Percentiles rank a stretch among this genome's conserved stretches.
These are phyloP conservation scores for Apis laboriosa DNA, from an alignment of 1,140 invertebrate genomes.

Conservation along the genomic window DNA sequence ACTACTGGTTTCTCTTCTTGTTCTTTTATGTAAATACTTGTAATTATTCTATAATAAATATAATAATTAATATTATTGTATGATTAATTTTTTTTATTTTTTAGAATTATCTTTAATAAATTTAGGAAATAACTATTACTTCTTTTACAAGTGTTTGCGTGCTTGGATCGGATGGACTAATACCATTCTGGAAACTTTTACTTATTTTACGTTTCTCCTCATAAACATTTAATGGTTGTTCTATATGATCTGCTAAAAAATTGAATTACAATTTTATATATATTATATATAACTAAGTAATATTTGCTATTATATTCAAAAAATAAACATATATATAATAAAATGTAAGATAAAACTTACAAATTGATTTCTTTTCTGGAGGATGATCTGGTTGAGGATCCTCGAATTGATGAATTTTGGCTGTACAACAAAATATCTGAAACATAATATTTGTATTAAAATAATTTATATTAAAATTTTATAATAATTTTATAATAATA, in stretches of 20 bases:
- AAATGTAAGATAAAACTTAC: slow-evolving; percentile 60
- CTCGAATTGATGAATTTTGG: slow-evolving; percentile 76
- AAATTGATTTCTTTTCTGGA: slow-evolving; percentile 75
- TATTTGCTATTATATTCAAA: not conserved
- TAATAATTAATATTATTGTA: not conserved
- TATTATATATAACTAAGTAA: too few relatives aligned
- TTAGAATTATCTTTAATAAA: not conserved
- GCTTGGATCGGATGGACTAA: slow-evolving; percentile 77
- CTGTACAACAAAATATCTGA: slow-evolving; percentile 74
- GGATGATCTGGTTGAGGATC: slow-evolving; percentile 75
- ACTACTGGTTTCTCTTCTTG: slow-evolving; percentile 69
- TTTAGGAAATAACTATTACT: slow-evolving; percentile 50
- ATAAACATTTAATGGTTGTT: slow-evolving; percentile 75
- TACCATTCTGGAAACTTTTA: slow-evolving; percentile 77
- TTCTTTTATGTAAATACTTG: slow-evolving; percentile 75
- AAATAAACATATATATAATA: not conserved
- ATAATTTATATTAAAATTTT: too few relatives aligned
- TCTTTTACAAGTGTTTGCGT: slow-evolving; percentile 78
- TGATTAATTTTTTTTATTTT: not conserved
- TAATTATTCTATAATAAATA: slow-evolving; percentile 68
- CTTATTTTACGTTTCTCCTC: slow-evolving; percentile 77
- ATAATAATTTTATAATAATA: too few relatives aligned
- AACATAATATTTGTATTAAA: slow-evolving; percentile 1
- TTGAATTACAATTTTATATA: not conserved
- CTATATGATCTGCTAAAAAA: slow-evolving; percentile 74